These are phyloP conservation scores for Maniola hyperantus DNA, from an alignment of 2,888 invertebrate genomes.

Conservation along the genomic window DNA sequence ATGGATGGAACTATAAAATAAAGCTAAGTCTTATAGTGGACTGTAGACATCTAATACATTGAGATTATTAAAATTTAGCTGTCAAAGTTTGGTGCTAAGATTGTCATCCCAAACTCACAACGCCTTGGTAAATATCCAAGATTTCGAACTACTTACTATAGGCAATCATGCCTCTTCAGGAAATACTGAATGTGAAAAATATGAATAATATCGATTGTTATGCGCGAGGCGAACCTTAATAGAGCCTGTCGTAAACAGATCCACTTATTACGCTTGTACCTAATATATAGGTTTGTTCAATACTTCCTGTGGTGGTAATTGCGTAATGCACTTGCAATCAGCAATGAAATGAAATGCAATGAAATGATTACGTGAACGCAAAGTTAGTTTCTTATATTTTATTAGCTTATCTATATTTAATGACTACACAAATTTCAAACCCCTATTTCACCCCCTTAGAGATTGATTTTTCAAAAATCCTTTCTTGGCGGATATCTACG, in stretches of 20 bases:
- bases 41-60: too few species aligned
- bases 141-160: not conserved
- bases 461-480: too few species aligned
- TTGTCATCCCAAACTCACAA: too few species aligned
- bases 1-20: too few species aligned
- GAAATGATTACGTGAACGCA: not conserved
- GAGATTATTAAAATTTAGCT: too few species aligned
- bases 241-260: not conserved
- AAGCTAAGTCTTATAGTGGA: too few species aligned
- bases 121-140: too few species aligned
- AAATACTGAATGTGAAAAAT: not conserved
- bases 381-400: not conserved
- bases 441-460: too few species aligned
- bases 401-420: too few species aligned
- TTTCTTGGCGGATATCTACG: too few species aligned
- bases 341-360: conserved; percentile 5
- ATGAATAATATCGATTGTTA: not conserved
- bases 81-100: too few species aligned
- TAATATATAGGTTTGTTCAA: conserved; percentile 1
- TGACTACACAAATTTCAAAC: too few species aligned
- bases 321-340: conserved; percentile 1
- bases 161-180: not conserved
- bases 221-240: not conserved
- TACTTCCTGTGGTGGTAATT: conserved; percentile 5
- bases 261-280: not conserved